Evolutionary conservation across 2,797 vertebrate species (phyloP).

Genomic region (Darevskia nairensis): DNA sequence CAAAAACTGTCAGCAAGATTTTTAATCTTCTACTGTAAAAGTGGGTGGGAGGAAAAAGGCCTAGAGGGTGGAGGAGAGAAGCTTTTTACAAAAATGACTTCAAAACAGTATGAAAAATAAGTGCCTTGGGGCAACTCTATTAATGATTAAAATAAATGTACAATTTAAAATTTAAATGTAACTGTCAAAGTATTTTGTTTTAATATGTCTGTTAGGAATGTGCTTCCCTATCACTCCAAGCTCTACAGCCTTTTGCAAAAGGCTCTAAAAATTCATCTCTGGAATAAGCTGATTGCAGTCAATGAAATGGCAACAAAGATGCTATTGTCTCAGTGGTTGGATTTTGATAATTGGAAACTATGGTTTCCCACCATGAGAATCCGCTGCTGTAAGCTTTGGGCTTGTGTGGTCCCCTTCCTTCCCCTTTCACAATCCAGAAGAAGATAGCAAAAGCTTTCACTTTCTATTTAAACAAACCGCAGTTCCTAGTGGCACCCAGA

Average conservation of each 20-base stretch:
- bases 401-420: not conserved
- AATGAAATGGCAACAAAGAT: not conserved
- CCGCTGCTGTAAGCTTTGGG: not conserved
- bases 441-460: not conserved
- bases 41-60: not conserved
- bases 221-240: not conserved
- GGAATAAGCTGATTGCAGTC: not conserved
- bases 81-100: constrained; percentile 18
- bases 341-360: not conserved
- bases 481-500: not conserved
- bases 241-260: not conserved
- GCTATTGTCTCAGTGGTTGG: not conserved
- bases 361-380: not conserved
- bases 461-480: not conserved
- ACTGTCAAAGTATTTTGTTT: constrained; percentile 43
- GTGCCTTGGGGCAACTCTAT: constrained; percentile 17
- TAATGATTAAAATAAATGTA: constrained; percentile 42
- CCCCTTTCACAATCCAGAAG: not conserved
- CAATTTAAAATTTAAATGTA: constrained; percentile 44
- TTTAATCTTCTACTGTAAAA: constrained; percentile 11
- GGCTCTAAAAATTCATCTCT: not conserved
- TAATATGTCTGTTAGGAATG: constrained; percentile 19
- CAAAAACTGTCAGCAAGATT: not conserved
- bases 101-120: constrained; percentile 23
- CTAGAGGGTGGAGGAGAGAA: not conserved